phyloP scores from a whole-genome alignment of 2,888 invertebrate species.

The Smittia sp. region DNA sequence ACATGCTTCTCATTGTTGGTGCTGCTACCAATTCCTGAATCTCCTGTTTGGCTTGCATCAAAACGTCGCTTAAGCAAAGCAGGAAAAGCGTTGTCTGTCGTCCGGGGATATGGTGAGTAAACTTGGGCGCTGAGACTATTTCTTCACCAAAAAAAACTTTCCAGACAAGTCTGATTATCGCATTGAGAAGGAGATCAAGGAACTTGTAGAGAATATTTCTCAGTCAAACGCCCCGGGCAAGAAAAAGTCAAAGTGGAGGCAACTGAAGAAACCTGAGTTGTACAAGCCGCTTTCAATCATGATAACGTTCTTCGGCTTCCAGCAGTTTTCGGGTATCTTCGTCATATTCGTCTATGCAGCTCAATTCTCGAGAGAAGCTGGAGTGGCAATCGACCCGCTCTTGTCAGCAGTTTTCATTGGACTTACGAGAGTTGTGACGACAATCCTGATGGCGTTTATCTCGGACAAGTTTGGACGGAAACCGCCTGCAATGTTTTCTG shows the following conservation, averaged over 20 bases:
- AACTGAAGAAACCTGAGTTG: conserved; percentile 49
- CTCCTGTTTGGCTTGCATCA: conserved; percentile 66
- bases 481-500: conserved; percentile 64
- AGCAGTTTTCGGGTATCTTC: conserved; percentile 69
- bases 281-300: conserved; percentile 63
- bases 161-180: background rate
- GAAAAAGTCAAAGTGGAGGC: conserved; percentile 42
- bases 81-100: conserved; percentile 59
- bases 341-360: conserved; percentile 68
- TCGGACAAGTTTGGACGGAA: conserved; percentile 62
- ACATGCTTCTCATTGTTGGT: conserved; percentile 51
- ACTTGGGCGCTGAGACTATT: conserved; percentile 50
- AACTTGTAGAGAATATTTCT: background rate
- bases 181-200: background rate
- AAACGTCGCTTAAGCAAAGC: conserved; percentile 61
- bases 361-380: conserved; percentile 63
- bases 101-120: conserved; percentile 54
- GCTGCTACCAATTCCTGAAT: conserved; percentile 61
- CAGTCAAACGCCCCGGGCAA: conserved; percentile 4
- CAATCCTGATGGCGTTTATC: conserved; percentile 59
- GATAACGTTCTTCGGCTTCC: conserved; percentile 64
- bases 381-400: conserved; percentile 59
- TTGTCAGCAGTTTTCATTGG: conserved; percentile 62
- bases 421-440: conserved; percentile 60
- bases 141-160: conserved; percentile 46